Evolutionary conservation across 2,113 vertebrate genomes (phyloP).

Genomic region (Varanus salvator): DNA sequence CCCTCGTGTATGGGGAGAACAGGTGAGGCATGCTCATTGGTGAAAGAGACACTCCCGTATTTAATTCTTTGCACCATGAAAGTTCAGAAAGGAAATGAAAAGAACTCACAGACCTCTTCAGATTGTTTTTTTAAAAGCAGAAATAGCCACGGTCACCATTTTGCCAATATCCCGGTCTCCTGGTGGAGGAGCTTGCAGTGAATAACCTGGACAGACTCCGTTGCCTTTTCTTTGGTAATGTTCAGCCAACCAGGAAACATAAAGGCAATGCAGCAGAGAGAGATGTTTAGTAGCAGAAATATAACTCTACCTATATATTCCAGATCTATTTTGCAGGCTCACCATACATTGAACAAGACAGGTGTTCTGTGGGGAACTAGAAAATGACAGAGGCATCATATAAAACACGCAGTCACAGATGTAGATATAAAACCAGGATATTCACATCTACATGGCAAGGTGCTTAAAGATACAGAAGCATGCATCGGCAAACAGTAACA

Average conservation of each 20-base stretch:
- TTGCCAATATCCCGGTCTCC: not conserved
- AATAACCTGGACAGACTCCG: not conserved
- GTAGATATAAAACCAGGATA: not conserved
- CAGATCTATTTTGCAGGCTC: not conserved
- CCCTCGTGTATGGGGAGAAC: too few relatives aligned
- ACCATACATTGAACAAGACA: slow-evolving; percentile 10
- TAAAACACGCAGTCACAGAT: slow-evolving; percentile 1
- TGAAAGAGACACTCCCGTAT: not conserved
- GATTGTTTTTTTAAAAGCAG: not conserved
- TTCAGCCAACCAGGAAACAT: not conserved
- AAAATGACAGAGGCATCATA: not conserved
- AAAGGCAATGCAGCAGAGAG: not conserved
- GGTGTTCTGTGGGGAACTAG: not conserved
- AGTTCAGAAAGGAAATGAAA: not conserved
- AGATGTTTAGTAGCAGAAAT: slow-evolving; percentile 48
- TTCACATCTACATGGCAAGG: not conserved
- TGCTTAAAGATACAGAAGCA: slow-evolving; percentile 44
- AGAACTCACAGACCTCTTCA: not conserved
- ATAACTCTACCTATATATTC: slow-evolving; percentile 25
- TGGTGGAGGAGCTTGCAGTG: not conserved
- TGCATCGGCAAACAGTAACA: slow-evolving; percentile 16
- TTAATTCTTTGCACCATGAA: not conserved
- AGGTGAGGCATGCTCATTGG: too few relatives aligned
- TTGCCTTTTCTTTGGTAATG: not conserved
- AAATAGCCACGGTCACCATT: not conserved